phyloP scores from a whole-genome alignment of 2,797 vertebrate species.

The Poecilia gillii region DNA sequence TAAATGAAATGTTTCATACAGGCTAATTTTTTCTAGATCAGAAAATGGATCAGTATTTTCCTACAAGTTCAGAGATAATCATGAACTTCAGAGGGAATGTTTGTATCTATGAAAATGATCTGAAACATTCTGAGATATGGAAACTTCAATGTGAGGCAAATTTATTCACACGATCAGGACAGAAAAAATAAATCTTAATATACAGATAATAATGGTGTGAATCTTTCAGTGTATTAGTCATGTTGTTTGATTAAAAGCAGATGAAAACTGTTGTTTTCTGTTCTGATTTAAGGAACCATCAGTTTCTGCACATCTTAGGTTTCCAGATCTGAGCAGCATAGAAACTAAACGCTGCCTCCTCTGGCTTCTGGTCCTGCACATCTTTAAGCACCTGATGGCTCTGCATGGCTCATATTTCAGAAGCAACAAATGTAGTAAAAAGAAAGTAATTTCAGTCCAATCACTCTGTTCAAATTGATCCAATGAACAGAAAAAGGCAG shows the following conservation, averaged over 20 bases:
- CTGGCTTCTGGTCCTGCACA: neutral
- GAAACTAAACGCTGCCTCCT: neutral
- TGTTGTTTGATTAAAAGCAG: neutral
- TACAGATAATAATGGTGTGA: neutral
- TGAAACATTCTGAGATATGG: neutral
- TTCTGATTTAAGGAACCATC: too few relatives aligned
- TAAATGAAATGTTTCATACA: neutral
- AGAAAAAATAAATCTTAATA: neutral
- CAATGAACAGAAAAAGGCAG: too few relatives aligned
- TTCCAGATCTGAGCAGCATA: neutral
- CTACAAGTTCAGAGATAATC: neutral
- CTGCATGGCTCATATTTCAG: neutral
- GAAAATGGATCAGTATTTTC: neutral
- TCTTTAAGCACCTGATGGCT: neutral
- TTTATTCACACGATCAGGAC: too few relatives aligned
- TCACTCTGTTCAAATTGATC: too few relatives aligned
- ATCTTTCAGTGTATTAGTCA: neutral
- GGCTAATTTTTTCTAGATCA: neutral
- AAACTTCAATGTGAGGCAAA: neutral
- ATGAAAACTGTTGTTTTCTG: neutral
- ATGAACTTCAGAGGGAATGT: neutral
- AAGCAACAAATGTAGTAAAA: too few relatives aligned
- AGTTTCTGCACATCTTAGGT: neutral
- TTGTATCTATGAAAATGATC: neutral
- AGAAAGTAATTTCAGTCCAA: too few relatives aligned